Evolutionary conservation across 92 coral and sea anemone genomes (phyloP).

Genomic region (Nematostella vectensis): DNA sequence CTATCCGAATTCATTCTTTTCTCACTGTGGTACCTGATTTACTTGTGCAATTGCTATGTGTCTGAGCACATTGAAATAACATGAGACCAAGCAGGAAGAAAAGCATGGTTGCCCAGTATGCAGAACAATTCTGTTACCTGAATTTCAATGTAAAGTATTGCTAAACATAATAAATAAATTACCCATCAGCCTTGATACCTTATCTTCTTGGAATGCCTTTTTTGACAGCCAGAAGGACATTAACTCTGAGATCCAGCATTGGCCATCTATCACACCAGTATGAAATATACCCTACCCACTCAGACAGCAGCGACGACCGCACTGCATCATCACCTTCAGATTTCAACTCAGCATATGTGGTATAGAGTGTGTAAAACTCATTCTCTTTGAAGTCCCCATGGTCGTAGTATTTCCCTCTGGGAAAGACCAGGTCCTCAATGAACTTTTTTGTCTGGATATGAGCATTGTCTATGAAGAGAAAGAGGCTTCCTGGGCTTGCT

Average conservation of each 20-base stretch:
- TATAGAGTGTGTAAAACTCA: conserved; percentile 62
- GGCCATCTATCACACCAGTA: conserved; percentile 95
- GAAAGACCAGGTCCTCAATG: conserved; percentile 88
- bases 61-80: no score
- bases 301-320: conserved; percentile 65
- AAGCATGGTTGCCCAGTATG: no score
- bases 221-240: conserved; percentile 79
- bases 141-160: no score
- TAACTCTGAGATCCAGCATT: conserved; percentile 83
- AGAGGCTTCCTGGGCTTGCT: conserved; percentile 71
- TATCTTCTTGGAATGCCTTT: no score
- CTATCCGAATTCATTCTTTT: no score
- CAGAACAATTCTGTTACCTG: no score
- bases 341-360: conserved; percentile 96
- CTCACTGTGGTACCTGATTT: no score
- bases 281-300: conserved; percentile 77
- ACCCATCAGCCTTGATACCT: no score
- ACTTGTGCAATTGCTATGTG: no score
- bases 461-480: conserved; percentile 96
- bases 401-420: conserved; percentile 54
- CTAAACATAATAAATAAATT: no score
- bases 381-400: conserved; percentile 71
- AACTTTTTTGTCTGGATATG: conserved; percentile 91
- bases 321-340: conserved; percentile 67
- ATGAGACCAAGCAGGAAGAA: no score